phyloP scores from a whole-genome alignment of 1,140 invertebrate genomes.

The Dufourea novaeangliae region DNA sequence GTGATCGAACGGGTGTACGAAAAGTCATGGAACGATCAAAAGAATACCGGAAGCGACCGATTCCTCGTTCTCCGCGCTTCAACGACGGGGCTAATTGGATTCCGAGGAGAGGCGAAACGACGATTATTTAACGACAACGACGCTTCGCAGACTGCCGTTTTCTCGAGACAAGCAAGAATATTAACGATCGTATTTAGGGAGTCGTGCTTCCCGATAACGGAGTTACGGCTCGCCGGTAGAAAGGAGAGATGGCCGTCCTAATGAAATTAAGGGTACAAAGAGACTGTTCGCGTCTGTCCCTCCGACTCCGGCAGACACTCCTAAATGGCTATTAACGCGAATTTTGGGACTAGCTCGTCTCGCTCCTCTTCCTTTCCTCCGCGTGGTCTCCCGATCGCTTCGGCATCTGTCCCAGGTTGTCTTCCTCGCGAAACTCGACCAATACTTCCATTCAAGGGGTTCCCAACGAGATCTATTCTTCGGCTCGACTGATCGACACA shows the following conservation, averaged over 20 bases:
- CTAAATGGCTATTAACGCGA: slow-evolving; percentile 64
- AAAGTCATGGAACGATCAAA: background rate
- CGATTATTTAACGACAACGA: slow-evolving; percentile 61
- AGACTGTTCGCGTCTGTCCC: slow-evolving; percentile 64
- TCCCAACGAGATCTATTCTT: no score
- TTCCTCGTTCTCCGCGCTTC: background rate
- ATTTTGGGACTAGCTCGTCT: slow-evolving; percentile 56
- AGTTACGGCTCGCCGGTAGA: slow-evolving; percentile 71
- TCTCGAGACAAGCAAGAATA: slow-evolving; percentile 56
- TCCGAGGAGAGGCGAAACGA: slow-evolving; percentile 34
- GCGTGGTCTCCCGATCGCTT: background rate
- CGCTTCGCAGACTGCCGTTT: slow-evolving; percentile 46
- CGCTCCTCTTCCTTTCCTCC: background rate
- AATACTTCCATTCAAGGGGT: background rate
- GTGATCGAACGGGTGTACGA: no score
- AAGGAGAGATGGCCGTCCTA: slow-evolving; percentile 77
- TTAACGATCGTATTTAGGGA: slow-evolving; percentile 75
- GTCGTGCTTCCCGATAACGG: slow-evolving; percentile 77
- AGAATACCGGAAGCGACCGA: background rate
- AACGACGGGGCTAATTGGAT: slow-evolving; percentile 41
- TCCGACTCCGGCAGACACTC: slow-evolving; percentile 58
- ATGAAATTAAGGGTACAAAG: slow-evolving; percentile 80
- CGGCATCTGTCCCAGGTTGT: no score
- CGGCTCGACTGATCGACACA: no score
- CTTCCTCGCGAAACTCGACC: background rate